Evolutionary conservation across 2,888 invertebrate genomes (phyloP), one percentile per base, ranked within the genome.

Genomic region (Cheilosia variabilis): DNA sequence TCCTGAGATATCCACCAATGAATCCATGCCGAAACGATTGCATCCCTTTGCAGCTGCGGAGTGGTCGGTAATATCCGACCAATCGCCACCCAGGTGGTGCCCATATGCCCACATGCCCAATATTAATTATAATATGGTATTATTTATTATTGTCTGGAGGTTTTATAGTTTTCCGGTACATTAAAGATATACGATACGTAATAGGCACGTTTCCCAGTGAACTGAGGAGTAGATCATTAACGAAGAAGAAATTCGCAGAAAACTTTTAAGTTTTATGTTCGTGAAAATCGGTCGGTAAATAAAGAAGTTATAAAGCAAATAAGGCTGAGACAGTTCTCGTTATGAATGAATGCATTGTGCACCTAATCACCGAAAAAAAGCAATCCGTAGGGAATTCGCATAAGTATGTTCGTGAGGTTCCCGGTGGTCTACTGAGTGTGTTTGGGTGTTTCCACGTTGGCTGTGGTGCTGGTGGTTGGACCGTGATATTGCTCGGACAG

Each of bases 321-420:
- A 80, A 80, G 75, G 60, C 47, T 55, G 84, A 76, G 84, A 71
- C 75, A 75, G 80, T 79, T 79, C 75, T 84, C 75, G 78, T 84
- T 84, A 84, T 84, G 84, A 84, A 84, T 84, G 84, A 84, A 84
- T 84, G 80, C 84, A 84, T 84, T 84, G 84, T 79, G 84, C 75
- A 80, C 71, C 79, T 80, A 84, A 84, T 84, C 80, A 80, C 75
- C 80, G 75, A 84, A 63, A 84, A 63, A 83, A 62, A 45, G 62
- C 73, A 79, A 75, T 79, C 84, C 84, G 58, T 75, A 65, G 84
- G 80, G 84, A 84, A 80, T 80, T 84, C 75, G 65, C 69, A 69
- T 19, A 60, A 55, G 68, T 71, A 75, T 71, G 65, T 71, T 84
- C 84, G 84, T 84, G 84, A 84, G 84, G 84, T 75, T 75, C 75